Percentiles rank a stretch among this genome's conserved stretches.
phyloP scores from a whole-genome alignment of 2,888 invertebrate genomes.

The Rhynchonema sp. region DNA sequence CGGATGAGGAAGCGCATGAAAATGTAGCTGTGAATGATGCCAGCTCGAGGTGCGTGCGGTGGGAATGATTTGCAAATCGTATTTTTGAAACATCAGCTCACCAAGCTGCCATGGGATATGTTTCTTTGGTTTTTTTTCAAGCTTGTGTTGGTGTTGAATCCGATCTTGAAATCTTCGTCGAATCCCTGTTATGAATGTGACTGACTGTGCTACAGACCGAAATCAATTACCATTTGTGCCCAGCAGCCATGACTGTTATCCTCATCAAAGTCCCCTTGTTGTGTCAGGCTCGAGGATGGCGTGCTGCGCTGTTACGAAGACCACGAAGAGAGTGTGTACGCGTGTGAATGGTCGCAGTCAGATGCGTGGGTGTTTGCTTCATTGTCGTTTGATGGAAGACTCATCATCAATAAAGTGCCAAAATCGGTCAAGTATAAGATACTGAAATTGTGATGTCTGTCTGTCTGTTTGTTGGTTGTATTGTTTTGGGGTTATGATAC shows the following conservation, averaged over 20 bases:
- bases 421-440: constrained; percentile 81
- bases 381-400: constrained; percentile 80
- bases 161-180: too few species aligned
- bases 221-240: background rate
- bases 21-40: background rate
- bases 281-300: constrained; percentile 46
- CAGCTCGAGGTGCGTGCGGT: background rate
- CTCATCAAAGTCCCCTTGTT: too few species aligned
- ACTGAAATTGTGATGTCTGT: constrained; percentile 6
- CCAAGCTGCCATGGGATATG: too few species aligned
- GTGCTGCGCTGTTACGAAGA: constrained; percentile 78
- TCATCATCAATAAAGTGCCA: constrained; percentile 75
- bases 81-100: too few species aligned
- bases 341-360: constrained; percentile 84
- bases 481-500: too few species aligned
- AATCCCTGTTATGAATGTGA: too few species aligned
- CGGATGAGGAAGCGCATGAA: background rate
- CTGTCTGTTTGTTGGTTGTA: too few species aligned
- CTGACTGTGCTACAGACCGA: too few species aligned
- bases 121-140: background rate
- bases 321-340: constrained; percentile 93
- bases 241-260: background rate
- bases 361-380: constrained; percentile 99
- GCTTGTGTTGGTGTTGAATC: background rate
- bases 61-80: background rate